A percentile compares a stretch with the other conserved stretches of the same genome.
These are phyloP conservation scores for Sparidentex hasta DNA, from an alignment of 2,797 vertebrate genomes.

Conservation along the genomic window DNA sequence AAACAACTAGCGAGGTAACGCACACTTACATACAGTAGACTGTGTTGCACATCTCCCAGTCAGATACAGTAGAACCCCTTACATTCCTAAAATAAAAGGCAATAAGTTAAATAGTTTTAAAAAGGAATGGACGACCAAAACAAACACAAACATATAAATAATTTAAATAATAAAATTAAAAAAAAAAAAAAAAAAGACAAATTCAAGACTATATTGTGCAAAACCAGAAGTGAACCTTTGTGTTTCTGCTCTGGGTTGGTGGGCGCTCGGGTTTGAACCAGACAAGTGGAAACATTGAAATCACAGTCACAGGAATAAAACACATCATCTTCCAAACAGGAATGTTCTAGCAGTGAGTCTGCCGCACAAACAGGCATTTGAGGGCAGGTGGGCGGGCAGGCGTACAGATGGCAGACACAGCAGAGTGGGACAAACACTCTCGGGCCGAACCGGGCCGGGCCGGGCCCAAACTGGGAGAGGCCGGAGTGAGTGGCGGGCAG, in stretches of 20 bases:
- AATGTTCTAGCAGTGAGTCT: constrained; percentile 79
- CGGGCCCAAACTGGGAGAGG: constrained; percentile 49
- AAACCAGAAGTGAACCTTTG: constrained; percentile 79
- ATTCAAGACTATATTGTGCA: constrained; percentile 76
- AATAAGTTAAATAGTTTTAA: constrained; percentile 87
- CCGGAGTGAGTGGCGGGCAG: constrained; percentile 57
- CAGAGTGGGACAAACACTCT: constrained; percentile 54
- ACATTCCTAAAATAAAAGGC: constrained; percentile 93
- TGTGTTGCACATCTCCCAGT: constrained; percentile 83
- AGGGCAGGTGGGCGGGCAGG: constrained; percentile 72
- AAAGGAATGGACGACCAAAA: constrained; percentile 82
- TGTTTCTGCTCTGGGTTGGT: constrained; percentile 76
- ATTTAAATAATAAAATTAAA: constrained; percentile 76
- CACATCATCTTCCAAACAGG: constrained; percentile 74
- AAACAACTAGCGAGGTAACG: constrained; percentile 82
- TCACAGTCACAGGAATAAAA: constrained; percentile 81
- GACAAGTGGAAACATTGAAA: constrained; percentile 80
- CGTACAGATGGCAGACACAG: constrained; percentile 60
- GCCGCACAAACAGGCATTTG: constrained; percentile 81
- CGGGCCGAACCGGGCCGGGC: constrained; percentile 16
- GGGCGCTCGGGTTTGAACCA: constrained; percentile 65
- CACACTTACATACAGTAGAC: constrained; percentile 85
- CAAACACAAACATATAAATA: constrained; percentile 79
- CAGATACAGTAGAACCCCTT: constrained; percentile 86
- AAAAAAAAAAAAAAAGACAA: constrained; percentile 49